Conservation (phyloP, 1,140 invertebrate species). For the Gonatopus flavifemur region DNA sequence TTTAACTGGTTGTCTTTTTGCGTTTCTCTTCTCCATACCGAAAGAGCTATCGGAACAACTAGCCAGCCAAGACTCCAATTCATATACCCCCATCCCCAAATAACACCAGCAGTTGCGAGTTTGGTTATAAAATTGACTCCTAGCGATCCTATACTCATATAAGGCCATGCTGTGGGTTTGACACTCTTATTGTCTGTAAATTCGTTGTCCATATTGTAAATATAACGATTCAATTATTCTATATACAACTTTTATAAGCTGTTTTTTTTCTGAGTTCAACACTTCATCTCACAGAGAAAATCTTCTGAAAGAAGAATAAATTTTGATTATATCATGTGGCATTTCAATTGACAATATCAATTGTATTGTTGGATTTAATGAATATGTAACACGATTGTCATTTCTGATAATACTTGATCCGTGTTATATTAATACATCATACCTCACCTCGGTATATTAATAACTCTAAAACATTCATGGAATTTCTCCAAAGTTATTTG, state of each 20-base stretch:
- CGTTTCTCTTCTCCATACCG: slow-evolving; percentile 79
- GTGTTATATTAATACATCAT: too few species aligned
- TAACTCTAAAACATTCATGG: too few species aligned
- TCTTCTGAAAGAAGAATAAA: too few species aligned
- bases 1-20: slow-evolving; percentile 73
- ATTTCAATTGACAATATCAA: too few species aligned
- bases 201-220: slow-evolving; percentile 33
- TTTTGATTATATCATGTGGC: too few species aligned
- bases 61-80: slow-evolving; percentile 86
- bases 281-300: too few species aligned
- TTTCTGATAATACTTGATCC: neutral
- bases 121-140: slow-evolving; percentile 38
- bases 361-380: neutral
- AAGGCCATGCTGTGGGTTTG: slow-evolving; percentile 36
- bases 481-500: too few species aligned
- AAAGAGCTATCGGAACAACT: slow-evolving; percentile 76
- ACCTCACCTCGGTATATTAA: too few species aligned
- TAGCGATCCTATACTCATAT: slow-evolving; percentile 46
- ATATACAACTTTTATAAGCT: too few species aligned
- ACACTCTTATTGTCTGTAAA: slow-evolving; percentile 19
- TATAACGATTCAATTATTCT: too few species aligned
- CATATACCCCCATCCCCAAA: slow-evolving; percentile 84
- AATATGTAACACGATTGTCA: neutral
- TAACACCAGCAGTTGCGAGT: slow-evolving; percentile 64
- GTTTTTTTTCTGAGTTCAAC: too few species aligned